phyloP scores from a whole-genome alignment of 2,888 invertebrate species.

The Ischnus inquisitorius region DNA sequence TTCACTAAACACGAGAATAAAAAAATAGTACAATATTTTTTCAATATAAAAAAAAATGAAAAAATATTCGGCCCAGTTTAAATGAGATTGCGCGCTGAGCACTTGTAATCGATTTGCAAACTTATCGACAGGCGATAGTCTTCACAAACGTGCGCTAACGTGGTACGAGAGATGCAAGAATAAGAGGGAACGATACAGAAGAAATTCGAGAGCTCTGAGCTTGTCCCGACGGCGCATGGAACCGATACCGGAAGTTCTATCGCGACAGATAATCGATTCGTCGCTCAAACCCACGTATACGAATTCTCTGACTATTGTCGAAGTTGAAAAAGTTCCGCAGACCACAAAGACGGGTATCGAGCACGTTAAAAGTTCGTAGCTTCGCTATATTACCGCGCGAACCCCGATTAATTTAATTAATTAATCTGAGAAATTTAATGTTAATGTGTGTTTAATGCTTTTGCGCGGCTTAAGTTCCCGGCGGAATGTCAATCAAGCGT shows the following conservation, averaged over 20 bases:
- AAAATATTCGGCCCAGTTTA: neutral
- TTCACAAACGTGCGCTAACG: neutral
- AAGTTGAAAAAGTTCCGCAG: neutral
- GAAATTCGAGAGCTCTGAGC: neutral
- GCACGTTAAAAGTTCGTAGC: slow-evolving; percentile 19
- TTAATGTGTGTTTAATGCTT: neutral
- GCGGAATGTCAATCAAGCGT: neutral
- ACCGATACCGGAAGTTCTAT: slow-evolving; percentile 32
- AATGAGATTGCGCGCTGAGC: neutral
- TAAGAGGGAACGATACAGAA: neutral
- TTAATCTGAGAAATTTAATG: neutral
- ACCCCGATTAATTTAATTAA: neutral
- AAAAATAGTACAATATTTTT: neutral
- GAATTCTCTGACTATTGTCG: neutral
- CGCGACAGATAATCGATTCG: neutral
- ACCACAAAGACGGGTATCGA: neutral
- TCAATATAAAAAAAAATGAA: neutral
- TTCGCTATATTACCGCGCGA: neutral
- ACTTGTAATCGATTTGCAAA: neutral
- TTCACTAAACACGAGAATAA: neutral
- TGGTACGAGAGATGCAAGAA: slow-evolving; percentile 43
- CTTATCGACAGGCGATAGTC: slow-evolving; percentile 15
- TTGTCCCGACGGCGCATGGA: slow-evolving; percentile 20
- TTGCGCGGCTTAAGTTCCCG: neutral
- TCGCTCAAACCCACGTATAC: neutral